These are phyloP conservation scores for Lamproptera curius DNA, from an alignment of 2,888 invertebrate genomes.

Conservation along the genomic window DNA sequence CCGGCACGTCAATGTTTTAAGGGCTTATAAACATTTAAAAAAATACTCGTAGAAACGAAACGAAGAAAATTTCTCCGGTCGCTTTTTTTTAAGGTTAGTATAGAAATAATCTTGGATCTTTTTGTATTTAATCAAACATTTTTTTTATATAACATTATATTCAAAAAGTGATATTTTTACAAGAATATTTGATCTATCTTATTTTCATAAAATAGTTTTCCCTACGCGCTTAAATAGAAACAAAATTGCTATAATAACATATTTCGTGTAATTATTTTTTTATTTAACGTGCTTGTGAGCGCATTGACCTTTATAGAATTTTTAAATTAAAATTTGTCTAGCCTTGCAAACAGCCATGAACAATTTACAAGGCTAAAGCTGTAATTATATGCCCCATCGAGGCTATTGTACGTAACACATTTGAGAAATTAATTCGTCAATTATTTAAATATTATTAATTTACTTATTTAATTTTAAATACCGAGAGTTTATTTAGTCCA, in stretches of 20 bases:
- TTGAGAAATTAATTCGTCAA: neutral
- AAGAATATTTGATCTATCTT: neutral
- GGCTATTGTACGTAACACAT: neutral
- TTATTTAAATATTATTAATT: neutral
- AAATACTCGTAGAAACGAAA: neutral
- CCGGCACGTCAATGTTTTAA: neutral
- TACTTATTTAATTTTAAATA: neutral
- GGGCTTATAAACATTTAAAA: neutral
- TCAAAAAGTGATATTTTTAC: neutral
- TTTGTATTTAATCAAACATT: neutral
- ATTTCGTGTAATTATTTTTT: neutral
- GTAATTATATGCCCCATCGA: neutral
- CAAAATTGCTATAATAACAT: no score
- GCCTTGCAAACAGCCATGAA: constrained; percentile 2
- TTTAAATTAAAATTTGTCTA: constrained; percentile 1
- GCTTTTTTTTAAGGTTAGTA: neutral
- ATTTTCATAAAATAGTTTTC: neutral
- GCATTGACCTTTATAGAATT: no score
- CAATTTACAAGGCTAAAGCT: neutral
- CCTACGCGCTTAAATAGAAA: no score
- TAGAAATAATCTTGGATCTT: neutral
- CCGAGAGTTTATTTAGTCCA: neutral
- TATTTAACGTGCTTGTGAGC: no score
- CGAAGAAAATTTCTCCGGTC: neutral
- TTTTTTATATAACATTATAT: neutral